Conservation (phyloP, 37 sponge, comb jelly and placozoan species). For the Crambe crambe region DNA sequence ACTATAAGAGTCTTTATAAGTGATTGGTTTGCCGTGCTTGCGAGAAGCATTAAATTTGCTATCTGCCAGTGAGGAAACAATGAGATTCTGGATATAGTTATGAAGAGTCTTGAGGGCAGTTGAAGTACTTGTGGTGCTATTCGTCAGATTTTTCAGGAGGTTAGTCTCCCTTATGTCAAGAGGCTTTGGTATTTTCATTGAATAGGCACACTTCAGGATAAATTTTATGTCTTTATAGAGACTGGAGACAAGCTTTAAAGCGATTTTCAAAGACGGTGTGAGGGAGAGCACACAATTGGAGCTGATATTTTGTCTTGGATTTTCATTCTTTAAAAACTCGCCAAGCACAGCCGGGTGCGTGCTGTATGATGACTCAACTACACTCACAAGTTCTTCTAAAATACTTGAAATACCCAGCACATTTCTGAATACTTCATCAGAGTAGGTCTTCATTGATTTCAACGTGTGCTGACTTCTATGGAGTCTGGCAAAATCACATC, state of each 20-base stretch:
- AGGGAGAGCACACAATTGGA: neutral
- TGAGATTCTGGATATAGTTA: neutral
- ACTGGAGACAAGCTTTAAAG: neutral
- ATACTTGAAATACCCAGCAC: neutral
- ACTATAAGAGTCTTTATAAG: neutral
- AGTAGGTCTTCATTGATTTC: neutral
- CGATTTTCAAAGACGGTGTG: neutral
- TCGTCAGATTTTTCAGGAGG: neutral
- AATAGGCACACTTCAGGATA: neutral
- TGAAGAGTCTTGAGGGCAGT: neutral
- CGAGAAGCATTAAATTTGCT: neutral
- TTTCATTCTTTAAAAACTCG: neutral
- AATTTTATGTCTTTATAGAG: slow-evolving; percentile 5
- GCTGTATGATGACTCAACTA: slow-evolving; percentile 4
- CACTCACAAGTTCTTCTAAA: slow-evolving; percentile 1
- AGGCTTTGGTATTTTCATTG: neutral
- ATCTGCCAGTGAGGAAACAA: neutral
- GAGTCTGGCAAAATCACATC: neutral
- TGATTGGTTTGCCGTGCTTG: slow-evolving; percentile 33
- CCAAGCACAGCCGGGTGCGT: neutral
- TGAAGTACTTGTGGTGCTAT: neutral
- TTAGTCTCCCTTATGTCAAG: neutral
- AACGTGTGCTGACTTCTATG: neutral
- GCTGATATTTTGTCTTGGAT: too few relatives aligned
- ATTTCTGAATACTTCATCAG: neutral